Evolutionary conservation across 2,797 vertebrate genomes (phyloP).

Genomic region (Hemitrygon akajei): DNA sequence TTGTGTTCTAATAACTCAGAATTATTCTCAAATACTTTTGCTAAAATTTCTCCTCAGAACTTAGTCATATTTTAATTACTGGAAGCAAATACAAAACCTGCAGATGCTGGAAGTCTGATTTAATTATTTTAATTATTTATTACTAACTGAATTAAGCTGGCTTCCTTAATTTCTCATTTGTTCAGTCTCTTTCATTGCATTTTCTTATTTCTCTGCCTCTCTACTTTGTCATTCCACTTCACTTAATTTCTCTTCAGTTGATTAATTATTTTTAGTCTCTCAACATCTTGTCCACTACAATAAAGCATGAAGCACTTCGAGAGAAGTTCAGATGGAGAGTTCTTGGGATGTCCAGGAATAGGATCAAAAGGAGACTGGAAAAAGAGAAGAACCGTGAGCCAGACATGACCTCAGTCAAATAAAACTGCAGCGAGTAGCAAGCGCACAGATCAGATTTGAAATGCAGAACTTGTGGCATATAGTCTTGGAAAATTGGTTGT

Average conservation of each 20-base stretch:
- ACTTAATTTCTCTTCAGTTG: neutral
- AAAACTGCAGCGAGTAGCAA: slow-evolving; percentile 18
- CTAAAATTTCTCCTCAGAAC: neutral
- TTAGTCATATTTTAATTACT: neutral
- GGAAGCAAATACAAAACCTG: too few relatives aligned
- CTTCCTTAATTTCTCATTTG: neutral
- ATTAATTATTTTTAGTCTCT: slow-evolving; percentile 6
- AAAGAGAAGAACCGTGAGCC: neutral
- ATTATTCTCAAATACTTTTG: neutral
- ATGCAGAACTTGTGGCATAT: neutral
- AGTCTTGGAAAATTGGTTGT: slow-evolving; percentile 16
- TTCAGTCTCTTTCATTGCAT: neutral
- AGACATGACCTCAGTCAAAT: slow-evolving; percentile 32
- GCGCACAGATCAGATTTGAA: neutral
- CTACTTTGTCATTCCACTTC: neutral
- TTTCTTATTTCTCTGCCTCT: neutral
- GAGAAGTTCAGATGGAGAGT: neutral
- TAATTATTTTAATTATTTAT: neutral
- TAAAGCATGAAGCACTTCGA: neutral
- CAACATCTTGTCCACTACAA: neutral
- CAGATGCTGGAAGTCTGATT: too few relatives aligned
- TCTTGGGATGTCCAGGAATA: neutral
- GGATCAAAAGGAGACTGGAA: neutral
- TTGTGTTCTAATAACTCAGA: neutral
- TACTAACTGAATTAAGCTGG: neutral